Evolutionary conservation across 2,888 invertebrate genomes (phyloP).

Genomic region (Eulithis prunata): DNA sequence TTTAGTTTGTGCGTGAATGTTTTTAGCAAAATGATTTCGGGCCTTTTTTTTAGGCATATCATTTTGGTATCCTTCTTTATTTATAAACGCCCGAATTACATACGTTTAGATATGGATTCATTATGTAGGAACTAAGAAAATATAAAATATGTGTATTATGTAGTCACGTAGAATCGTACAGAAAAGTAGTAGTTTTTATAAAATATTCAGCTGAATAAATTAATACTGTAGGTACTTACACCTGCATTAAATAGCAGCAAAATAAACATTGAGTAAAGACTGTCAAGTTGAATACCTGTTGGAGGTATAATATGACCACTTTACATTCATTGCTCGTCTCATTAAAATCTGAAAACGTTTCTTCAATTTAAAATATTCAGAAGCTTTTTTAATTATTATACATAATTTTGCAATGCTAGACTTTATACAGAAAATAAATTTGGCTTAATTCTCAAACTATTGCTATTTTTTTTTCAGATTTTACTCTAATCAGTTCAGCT

Average conservation of each 20-base stretch:
- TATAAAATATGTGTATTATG: too few relatives aligned
- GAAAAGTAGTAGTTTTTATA: constrained; percentile 3
- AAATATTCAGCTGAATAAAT: constrained; percentile 46
- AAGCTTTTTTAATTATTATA: not conserved
- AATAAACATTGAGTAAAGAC: constrained; percentile 54
- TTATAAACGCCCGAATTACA: too few relatives aligned
- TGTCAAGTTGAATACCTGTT: constrained; percentile 37
- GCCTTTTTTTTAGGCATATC: too few relatives aligned
- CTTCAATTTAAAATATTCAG: not conserved
- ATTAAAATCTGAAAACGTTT: constrained; percentile 10
- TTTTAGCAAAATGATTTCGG: constrained; percentile 14
- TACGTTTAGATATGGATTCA: too few relatives aligned
- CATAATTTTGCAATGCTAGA: too few relatives aligned
- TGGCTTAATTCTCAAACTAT: too few relatives aligned
- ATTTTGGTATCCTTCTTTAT: too few relatives aligned
- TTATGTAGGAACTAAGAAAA: too few relatives aligned
- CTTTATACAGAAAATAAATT: too few relatives aligned
- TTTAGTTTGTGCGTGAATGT: constrained; percentile 34
- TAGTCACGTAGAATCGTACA: not conserved
- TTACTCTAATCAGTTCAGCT: too few relatives aligned
- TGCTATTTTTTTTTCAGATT: too few relatives aligned
- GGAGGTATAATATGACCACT: constrained; percentile 47
- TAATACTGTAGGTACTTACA: constrained; percentile 53
- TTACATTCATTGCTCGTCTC: constrained; percentile 25
- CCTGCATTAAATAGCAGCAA: constrained; percentile 54